phyloP scores from a whole-genome alignment of 2,888 invertebrate species.

The Mamestra brassicae region DNA sequence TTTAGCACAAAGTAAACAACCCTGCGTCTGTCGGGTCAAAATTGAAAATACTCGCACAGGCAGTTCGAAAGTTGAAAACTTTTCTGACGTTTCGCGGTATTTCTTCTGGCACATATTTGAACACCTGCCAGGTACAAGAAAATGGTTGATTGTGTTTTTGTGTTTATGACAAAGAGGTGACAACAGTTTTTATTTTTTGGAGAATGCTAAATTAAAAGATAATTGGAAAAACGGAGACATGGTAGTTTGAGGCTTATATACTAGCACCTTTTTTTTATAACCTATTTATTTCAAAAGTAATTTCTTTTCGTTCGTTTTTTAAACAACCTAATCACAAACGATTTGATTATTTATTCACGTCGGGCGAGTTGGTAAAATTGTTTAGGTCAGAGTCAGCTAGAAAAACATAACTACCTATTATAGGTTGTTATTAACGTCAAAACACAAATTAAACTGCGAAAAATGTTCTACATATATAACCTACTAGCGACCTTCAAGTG shows the following conservation, averaged over 20 bases:
- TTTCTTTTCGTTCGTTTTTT: no score
- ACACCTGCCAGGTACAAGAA: conserved; percentile 45
- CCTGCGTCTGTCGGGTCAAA: conserved; percentile 28
- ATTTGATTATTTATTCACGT: no score
- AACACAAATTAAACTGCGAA: background rate
- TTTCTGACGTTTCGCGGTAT: conserved; percentile 24
- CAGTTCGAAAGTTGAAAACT: conserved; percentile 52
- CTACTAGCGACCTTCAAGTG: conserved; percentile 36
- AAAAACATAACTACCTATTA: no score
- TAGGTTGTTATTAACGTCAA: background rate
- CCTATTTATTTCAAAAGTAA: no score
- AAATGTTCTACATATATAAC: background rate
- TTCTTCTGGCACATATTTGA: conserved; percentile 40
- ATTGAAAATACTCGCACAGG: conserved; percentile 31
- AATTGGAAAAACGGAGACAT: background rate
- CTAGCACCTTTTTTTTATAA: no score
- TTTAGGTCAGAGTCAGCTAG: background rate
- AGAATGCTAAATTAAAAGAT: no score
- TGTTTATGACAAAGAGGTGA: conserved; percentile 21
- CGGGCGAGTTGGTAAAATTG: background rate
- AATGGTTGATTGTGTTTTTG: conserved; percentile 16
- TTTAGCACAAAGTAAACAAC: conserved; percentile 25
- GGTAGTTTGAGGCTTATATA: no score
- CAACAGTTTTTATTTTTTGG: background rate
- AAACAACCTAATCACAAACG: no score